These are phyloP conservation scores for Cyanoderma ruficeps DNA, from an alignment of 2,113 vertebrate species.

Conservation along the genomic window DNA sequence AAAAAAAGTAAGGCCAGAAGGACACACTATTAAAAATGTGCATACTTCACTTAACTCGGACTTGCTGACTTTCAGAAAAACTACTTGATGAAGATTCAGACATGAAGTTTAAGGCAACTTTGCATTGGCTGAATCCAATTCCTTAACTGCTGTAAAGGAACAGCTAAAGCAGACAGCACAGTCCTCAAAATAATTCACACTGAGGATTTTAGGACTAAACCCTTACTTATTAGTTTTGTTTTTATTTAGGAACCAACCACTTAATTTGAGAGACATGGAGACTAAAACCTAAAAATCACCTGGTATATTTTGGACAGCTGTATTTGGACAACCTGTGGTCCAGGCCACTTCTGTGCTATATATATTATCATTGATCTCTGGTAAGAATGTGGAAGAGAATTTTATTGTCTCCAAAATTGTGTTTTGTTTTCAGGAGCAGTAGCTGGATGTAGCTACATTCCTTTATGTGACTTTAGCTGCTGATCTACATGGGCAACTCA, in stretches of 20 bases:
- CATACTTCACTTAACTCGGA: background rate
- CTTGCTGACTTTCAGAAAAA: background rate
- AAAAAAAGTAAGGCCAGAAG: background rate
- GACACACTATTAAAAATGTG: background rate
- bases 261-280: background rate
- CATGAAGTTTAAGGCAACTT: background rate
- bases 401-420: background rate
- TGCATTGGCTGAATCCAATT: background rate
- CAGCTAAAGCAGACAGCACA: background rate
- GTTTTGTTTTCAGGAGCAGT: background rate
- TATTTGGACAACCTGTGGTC: background rate
- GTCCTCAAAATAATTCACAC: background rate
- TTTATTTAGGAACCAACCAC: background rate
- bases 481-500: background rate
- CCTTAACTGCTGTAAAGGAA: background rate
- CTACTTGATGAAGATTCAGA: background rate
- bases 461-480: background rate
- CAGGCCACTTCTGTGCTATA: background rate
- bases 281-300: background rate
- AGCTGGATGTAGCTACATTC: background rate
- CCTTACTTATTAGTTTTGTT: background rate
- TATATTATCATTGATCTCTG: background rate
- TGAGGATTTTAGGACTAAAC: background rate
- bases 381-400: background rate
- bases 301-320: background rate